Conservation (phyloP, 2,797 vertebrate species). For the Gobionotothen gibberifrons region DNA sequence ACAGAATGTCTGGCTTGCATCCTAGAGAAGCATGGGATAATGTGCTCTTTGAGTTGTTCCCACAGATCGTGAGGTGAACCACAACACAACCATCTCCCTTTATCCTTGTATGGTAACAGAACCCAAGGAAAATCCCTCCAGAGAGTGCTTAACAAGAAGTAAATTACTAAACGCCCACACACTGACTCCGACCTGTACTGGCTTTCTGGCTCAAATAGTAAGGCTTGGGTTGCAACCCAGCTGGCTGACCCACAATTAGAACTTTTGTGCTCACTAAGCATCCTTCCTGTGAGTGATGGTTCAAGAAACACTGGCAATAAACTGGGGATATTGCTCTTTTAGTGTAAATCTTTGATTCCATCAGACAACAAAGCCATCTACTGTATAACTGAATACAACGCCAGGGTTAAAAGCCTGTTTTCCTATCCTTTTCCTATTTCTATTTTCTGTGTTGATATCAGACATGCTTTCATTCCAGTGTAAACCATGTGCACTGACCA, state of each 20-base stretch:
- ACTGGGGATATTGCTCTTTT: constrained; percentile 30
- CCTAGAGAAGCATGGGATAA: constrained; percentile 56
- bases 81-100: constrained; percentile 56
- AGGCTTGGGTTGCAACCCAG: constrained; percentile 63
- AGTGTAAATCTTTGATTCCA: constrained; percentile 39
- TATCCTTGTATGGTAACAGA: constrained; percentile 59
- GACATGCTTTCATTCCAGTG: constrained; percentile 30
- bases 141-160: constrained; percentile 57
- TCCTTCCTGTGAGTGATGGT: constrained; percentile 43
- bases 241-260: constrained; percentile 49
- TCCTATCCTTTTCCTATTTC: constrained; percentile 1
- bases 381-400: constrained; percentile 34
- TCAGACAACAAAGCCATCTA: constrained; percentile 22
- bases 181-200: constrained; percentile 60
- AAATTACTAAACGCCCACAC: constrained; percentile 68
- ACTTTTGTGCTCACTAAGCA: constrained; percentile 44
- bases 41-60: constrained; percentile 60
- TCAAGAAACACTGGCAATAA: constrained; percentile 19
- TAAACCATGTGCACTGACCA: constrained; percentile 60
- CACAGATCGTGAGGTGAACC: constrained; percentile 63
- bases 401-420: constrained; percentile 21
- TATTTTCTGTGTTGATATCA: constrained; percentile 32
- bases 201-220: constrained; percentile 49
- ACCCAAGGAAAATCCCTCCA: constrained; percentile 52
- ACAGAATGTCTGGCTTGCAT: constrained; percentile 53